A percentile compares a stretch with the other conserved stretches of the same genome.
Conservation (phyloP, 1,140 invertebrate species). For the Oreohelix idahoensis region DNA sequence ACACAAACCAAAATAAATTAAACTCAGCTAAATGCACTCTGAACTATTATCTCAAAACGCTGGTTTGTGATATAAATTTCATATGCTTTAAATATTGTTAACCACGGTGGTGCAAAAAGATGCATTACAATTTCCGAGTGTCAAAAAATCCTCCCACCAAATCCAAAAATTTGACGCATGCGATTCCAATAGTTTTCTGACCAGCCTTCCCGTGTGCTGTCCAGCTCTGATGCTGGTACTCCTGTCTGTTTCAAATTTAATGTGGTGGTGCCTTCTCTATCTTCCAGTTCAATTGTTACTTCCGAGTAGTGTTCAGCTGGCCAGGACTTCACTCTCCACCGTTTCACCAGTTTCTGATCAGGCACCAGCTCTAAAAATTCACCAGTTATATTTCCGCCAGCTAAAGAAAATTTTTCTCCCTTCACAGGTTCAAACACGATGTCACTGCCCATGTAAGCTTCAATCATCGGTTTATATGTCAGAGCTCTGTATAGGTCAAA, state of each 20-base stretch:
- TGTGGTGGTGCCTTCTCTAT: slow-evolving; percentile 88
- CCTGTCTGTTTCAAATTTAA: slow-evolving; percentile 85
- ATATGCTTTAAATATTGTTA: too few species aligned
- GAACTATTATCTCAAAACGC: slow-evolving; percentile 4
- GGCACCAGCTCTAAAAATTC: slow-evolving; percentile 90
- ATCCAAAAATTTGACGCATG: too few species aligned
- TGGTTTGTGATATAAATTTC: too few species aligned
- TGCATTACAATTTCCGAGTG: too few species aligned
- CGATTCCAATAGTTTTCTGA: too few species aligned
- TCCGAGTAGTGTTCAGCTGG: slow-evolving; percentile 91
- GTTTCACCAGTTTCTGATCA: slow-evolving; percentile 87
- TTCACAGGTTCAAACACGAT: slow-evolving; percentile 81
- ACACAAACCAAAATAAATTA: too few species aligned
- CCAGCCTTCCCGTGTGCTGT: slow-evolving; percentile 88
- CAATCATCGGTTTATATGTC: slow-evolving; percentile 84
- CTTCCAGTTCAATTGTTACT: slow-evolving; percentile 87
- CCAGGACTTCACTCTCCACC: slow-evolving; percentile 98
- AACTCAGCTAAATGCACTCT: too few species aligned
- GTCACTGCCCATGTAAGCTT: slow-evolving; percentile 82
- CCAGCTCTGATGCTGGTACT: slow-evolving; percentile 84
- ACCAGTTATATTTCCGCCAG: too few species aligned
- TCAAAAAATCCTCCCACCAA: too few species aligned
- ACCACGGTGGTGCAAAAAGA: too few species aligned
- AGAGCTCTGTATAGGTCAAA: slow-evolving; percentile 91
- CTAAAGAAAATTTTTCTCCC: slow-evolving; percentile 90